Conservation (phyloP, 2,797 vertebrate genomes). For the Phyllotis vaccarum region DNA sequence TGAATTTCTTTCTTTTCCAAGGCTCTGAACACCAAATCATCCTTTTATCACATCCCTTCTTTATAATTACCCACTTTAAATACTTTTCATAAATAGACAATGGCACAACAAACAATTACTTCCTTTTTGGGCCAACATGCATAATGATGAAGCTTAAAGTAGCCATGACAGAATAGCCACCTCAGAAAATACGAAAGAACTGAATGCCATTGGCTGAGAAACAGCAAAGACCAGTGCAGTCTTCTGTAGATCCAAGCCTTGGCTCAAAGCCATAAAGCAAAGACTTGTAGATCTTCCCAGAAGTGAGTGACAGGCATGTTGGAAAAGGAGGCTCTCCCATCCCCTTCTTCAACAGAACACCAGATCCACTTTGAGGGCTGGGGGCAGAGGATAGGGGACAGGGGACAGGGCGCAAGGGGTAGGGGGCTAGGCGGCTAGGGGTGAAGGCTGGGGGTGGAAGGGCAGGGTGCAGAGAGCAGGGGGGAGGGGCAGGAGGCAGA, state of each 20-base stretch:
- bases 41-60: not conserved
- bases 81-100: not conserved
- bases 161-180: constrained; percentile 91
- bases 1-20: not conserved
- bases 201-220: constrained; percentile 94
- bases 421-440: too few relatives aligned
- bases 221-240: constrained; percentile 90
- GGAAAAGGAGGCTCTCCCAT: not conserved
- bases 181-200: constrained; percentile 88
- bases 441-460: too few relatives aligned
- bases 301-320: constrained; percentile 58
- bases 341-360: not conserved
- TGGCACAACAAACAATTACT: not conserved
- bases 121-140: constrained; percentile 88
- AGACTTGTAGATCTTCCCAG: constrained; percentile 78
- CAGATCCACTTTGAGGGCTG: not conserved
- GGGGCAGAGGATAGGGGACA: too few relatives aligned
- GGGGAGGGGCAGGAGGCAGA: not conserved
- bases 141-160: constrained; percentile 90
- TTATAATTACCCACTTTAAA: not conserved
- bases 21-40: not conserved
- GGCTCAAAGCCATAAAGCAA: constrained; percentile 93
- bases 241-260: constrained; percentile 93
- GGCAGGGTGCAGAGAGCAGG: too few relatives aligned
- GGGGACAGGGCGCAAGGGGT: too few relatives aligned